A percentile compares a stretch with the other conserved stretches of the same genome.
Evolutionary conservation across 2,888 invertebrate species (phyloP).

Genomic region (Leucophora obtusa): DNA sequence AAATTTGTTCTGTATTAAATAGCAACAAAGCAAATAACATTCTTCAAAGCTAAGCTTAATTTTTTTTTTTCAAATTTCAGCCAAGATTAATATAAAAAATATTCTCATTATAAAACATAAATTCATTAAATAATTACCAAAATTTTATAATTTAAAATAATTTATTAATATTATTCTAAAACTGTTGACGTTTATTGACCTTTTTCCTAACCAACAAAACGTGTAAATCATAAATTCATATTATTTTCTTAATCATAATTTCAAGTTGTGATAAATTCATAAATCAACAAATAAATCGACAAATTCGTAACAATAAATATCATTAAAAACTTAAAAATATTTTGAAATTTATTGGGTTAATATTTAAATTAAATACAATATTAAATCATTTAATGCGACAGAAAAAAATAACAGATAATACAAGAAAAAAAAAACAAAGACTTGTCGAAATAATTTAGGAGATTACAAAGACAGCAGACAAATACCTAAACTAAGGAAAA

Average conservation of each 20-base stretch:
- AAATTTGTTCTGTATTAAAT: too few relatives aligned
- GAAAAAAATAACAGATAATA: not conserved
- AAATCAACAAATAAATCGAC: constrained; percentile 40
- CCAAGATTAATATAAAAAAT: too few relatives aligned
- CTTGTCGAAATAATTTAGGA: constrained; percentile 35
- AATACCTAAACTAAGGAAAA: not conserved
- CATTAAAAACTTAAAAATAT: constrained; percentile 25
- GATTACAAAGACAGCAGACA: constrained; percentile 32
- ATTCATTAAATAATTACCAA: too few relatives aligned
- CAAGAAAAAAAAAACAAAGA: not conserved
- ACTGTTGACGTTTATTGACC: constrained; percentile 1
- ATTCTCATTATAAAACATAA: too few relatives aligned
- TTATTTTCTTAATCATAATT: constrained; percentile 22
- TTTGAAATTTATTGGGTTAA: constrained; percentile 17
- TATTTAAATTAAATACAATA: constrained; percentile 31
- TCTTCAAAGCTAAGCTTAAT: too few relatives aligned
- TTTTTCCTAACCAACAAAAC: constrained; percentile 1
- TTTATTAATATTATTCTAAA: not conserved
- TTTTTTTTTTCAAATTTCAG: too few relatives aligned
- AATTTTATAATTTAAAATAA: too few relatives aligned
- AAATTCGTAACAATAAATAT: constrained; percentile 33
- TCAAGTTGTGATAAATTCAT: constrained; percentile 7
- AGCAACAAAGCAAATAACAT: too few relatives aligned
- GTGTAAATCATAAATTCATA: constrained; percentile 15
- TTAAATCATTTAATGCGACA: constrained; percentile 3